phyloP scores from a whole-genome alignment of 1,140 invertebrate genomes.

The Bicyclus anynana region DNA sequence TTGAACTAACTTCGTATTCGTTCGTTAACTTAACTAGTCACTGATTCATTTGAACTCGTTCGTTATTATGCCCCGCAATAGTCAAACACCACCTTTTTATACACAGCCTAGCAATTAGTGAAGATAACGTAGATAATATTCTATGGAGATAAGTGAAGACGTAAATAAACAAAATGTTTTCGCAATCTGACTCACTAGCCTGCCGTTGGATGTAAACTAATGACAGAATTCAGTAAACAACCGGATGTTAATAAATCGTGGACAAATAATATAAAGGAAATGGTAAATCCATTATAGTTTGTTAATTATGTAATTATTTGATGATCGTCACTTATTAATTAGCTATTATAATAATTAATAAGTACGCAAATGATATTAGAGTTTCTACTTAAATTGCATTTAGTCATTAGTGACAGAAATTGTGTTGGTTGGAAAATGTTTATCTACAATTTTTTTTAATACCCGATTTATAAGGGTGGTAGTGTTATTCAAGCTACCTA shows the following conservation, averaged over 20 bases:
- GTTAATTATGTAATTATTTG: constrained; percentile 7
- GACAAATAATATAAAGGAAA: constrained; percentile 20
- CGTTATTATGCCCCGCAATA: constrained; percentile 50
- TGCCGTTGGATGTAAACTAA: constrained; percentile 36
- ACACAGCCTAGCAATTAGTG: constrained; percentile 47
- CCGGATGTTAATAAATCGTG: constrained; percentile 40
- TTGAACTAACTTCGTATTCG: constrained; percentile 54
- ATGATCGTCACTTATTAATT: neutral
- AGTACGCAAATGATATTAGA: no score
- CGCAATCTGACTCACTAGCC: constrained; percentile 59
- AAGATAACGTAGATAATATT: constrained; percentile 67
- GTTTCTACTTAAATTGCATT: no score
- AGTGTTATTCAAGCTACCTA: no score
- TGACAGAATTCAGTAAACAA: constrained; percentile 32
- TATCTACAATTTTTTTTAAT: no score
- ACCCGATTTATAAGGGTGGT: no score
- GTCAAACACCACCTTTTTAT: constrained; percentile 51
- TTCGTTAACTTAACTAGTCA: constrained; percentile 54
- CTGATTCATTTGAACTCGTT: constrained; percentile 61
- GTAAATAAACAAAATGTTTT: constrained; percentile 66
- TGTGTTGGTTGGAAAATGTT: no score
- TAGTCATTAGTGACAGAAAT: no score
- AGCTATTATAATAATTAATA: neutral
- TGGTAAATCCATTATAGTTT: constrained; percentile 14
- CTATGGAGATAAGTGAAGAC: constrained; percentile 50